Evolutionary conservation across 2,888 invertebrate genomes (phyloP), one percentile per base, ranked within the genome.

Genomic region (Pseudococcus jackbeardsleyi): DNA sequence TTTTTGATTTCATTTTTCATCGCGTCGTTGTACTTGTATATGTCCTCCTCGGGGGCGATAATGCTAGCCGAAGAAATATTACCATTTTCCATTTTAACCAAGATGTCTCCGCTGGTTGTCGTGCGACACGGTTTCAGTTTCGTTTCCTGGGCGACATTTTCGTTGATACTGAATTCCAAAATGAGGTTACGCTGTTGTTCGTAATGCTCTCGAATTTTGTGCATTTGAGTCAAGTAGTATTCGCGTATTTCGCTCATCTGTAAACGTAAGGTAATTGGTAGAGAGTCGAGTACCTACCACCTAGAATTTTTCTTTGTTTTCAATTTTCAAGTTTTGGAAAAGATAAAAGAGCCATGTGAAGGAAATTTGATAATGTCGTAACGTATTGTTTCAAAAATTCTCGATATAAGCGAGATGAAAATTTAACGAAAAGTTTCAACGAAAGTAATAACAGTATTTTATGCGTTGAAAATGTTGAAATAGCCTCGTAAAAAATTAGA

Each of bases 211-310:
- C 84, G 88, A 15, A 84, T 82, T 48, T 64, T 88, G 7, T 84
- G 88, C 84, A 88, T 84, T 54, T 88, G 88, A 26, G 84, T 64
- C n/a, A 88, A 39, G 26, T 88, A 84, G 84, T 82, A 88, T 19
- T 84, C 84, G 59, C 86, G 72, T 46, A 86, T 86, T 86, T 86
- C 86, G 22, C 42, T 68, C 86, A 86, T 72, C 86, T 86, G 72
- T 17, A 64, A 85, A 46, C 11, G 19, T 64, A 19, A 19, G 11
- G 19, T 22, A 64, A 64, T 54, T n/a, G 17, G 6, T 54, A n/a
- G 54, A 54, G 15, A 54, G n/a, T 3, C 3, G 26, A n/a, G n/a
- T 50, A 50, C 50, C 48, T 12, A 12, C 39, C 11, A 48, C 48
- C 11, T 12, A 4, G 50, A 42, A 42, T 42, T 42, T 3, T 9